Base-by-base conservation (phyloP, 2,113 vertebrate species). In the Lagopus muta region DNA sequence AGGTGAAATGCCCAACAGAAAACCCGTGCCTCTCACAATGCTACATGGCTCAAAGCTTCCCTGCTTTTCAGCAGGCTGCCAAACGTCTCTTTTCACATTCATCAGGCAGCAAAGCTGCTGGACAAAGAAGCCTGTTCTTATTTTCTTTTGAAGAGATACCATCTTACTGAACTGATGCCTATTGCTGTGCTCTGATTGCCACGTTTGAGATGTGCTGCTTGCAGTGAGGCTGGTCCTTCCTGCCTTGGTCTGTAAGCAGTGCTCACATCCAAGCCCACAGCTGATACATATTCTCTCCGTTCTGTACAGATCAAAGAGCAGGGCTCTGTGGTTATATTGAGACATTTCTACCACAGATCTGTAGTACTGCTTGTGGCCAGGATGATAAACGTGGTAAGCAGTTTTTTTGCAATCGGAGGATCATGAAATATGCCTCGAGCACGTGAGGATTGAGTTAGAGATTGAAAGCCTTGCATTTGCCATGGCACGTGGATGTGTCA, bases 1-100 rank as follows among this genome's bases (percentile, higher is more conserved):
- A 96, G 93, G 93, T 93, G 92, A 93, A 92, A 78, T 13, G 43
- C 86, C 58, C 3, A 1, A 78, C 88, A 95, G 69, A 94, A 96
- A 93, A 88, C 82, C 76, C 57, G 15, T 90, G 93, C 65, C 1
- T 0, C 80, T 88, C n/a, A 88, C 88, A 94, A 69, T 25, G 52
- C 73, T 52, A 32, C 80, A 71, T 5, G 1, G 2, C 88, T 78
- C 80, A 71, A 71, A 69, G 86, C 86, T 90, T 55, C 92, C 80
- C 76, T 74, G 90, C 88, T 88, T 90, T 82, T 64, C 80, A 91
- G 70, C 60, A 80, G 50, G 54, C 92, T 90, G 90, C 86, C 90
- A 92, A 92, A 52, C 79, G 86, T 18, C 80, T 83, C 90, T 60
- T 90, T 86, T 92, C 90, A 92, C 65, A 47, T 82, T 81, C 90